A percentile compares a stretch with the other conserved stretches of the same genome.
phyloP scores from a whole-genome alignment of 2,113 vertebrate species.

The Laticauda laticaudata region DNA sequence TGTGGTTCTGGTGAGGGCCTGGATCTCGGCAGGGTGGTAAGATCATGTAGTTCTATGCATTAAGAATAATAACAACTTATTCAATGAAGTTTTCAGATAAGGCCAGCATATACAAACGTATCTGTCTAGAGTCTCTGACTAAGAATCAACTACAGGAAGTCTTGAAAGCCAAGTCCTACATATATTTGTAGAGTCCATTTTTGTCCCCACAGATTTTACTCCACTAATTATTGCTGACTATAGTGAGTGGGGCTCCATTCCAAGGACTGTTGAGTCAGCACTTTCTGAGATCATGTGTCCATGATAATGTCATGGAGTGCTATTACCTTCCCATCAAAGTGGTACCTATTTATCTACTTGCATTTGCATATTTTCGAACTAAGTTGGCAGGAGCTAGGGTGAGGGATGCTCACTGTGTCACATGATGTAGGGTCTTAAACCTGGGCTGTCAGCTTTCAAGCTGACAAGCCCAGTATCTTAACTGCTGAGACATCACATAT shows the following conservation, averaged over 20 bases:
- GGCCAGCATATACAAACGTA: background rate
- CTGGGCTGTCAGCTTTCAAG: background rate
- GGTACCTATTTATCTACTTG: background rate
- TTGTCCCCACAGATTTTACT: background rate
- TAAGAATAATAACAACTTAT: background rate
- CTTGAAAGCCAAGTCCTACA: background rate
- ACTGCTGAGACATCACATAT: background rate
- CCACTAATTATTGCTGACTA: background rate
- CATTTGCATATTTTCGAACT: background rate
- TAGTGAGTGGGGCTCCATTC: background rate
- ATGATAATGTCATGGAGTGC: background rate
- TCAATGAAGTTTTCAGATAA: background rate
- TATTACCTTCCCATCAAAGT: background rate
- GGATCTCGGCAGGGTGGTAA: conserved; percentile 96
- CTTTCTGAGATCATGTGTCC: background rate
- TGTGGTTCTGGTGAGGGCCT: conserved; percentile 95
- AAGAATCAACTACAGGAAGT: background rate
- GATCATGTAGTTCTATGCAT: conserved; percentile 51
- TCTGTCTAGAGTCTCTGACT: background rate
- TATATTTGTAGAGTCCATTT: background rate
- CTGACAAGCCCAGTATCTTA: background rate
- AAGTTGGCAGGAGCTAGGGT: background rate
- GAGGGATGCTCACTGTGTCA: background rate
- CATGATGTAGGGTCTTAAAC: background rate
- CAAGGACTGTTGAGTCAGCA: background rate